These are phyloP conservation scores for Nematostella vectensis DNA, from an alignment of 92 coral and sea anemone genomes.

Conservation along the genomic window DNA sequence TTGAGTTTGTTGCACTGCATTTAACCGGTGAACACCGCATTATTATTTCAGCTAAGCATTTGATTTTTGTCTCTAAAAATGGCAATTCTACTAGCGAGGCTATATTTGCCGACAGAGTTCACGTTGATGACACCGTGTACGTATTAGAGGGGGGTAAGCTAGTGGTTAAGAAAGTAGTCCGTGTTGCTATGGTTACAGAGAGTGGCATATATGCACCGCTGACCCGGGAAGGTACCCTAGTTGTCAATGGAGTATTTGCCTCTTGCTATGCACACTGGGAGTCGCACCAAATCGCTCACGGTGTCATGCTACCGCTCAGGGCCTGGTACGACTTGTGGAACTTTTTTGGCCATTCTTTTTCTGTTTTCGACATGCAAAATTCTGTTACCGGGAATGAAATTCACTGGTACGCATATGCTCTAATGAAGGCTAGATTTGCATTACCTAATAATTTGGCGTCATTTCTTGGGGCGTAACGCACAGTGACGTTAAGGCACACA, in stretches of 20 bases:
- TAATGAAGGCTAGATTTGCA: neutral
- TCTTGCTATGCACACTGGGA: constrained; percentile 75
- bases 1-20: constrained; percentile 22
- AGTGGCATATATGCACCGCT: constrained; percentile 67
- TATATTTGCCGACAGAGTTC: constrained; percentile 48
- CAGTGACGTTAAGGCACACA: no score
- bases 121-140: constrained; percentile 32
- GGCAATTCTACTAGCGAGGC: constrained; percentile 1
- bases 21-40: constrained; percentile 26
- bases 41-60: constrained; percentile 46
- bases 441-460: no score
- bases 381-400: no score
- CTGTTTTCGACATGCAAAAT: no score
- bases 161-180: constrained; percentile 12
- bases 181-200: constrained; percentile 20
- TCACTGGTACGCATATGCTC: neutral
- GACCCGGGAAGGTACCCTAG: constrained; percentile 55
- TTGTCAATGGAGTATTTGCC: constrained; percentile 45
- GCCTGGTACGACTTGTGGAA: constrained; percentile 19
- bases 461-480: no score
- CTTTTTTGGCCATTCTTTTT: no score
- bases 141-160: constrained; percentile 15
- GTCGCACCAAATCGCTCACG: constrained; percentile 53
- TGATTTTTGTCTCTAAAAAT: constrained; percentile 37
- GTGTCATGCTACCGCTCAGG: constrained; percentile 57